A percentile compares a stretch with the other conserved stretches of the same genome.
Conservation (phyloP, 2,797 vertebrate genomes). For the Mareca strepera region DNA sequence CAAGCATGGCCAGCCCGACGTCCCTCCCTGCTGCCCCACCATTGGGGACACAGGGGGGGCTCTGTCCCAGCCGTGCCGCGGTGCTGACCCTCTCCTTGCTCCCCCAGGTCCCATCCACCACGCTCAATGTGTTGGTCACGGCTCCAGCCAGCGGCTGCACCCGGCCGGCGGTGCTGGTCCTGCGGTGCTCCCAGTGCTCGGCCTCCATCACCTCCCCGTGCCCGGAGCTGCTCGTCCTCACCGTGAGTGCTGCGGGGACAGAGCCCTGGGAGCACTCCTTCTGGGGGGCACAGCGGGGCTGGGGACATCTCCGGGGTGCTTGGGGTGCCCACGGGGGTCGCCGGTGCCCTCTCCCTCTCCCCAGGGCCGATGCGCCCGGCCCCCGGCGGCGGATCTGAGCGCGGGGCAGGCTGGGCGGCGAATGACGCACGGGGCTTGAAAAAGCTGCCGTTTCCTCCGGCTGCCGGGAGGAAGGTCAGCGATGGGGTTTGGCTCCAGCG, state of each 20-base stretch:
- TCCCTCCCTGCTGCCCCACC: not conserved
- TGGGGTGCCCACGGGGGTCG: not conserved
- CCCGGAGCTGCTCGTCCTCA: not conserved
- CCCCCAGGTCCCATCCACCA: not conserved
- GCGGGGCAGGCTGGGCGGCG: conserved; percentile 70
- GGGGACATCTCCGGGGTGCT: not conserved
- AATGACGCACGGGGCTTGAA: conserved; percentile 88
- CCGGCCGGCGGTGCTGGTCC: not conserved
- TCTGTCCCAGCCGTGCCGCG: rapidly evolving
- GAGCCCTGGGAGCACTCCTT: rapidly evolving
- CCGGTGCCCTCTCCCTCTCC: not conserved
- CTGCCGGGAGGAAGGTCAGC: conserved; percentile 84
- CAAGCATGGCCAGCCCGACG: not conserved
- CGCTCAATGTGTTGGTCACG: not conserved
- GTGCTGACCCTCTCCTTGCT: not conserved
- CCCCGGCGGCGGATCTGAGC: not conserved
- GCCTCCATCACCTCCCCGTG: not conserved
- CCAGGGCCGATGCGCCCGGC: not conserved
- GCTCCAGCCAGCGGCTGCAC: not conserved
- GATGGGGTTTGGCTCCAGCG: conserved; percentile 87
- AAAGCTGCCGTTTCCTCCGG: conserved; percentile 88
- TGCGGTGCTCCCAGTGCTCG: not conserved
- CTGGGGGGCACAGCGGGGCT: not conserved
- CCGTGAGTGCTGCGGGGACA: not conserved
- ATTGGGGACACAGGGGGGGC: not conserved